Conservation (phyloP, 2,797 vertebrate genomes). For the Geotrypetes seraphini region DNA sequence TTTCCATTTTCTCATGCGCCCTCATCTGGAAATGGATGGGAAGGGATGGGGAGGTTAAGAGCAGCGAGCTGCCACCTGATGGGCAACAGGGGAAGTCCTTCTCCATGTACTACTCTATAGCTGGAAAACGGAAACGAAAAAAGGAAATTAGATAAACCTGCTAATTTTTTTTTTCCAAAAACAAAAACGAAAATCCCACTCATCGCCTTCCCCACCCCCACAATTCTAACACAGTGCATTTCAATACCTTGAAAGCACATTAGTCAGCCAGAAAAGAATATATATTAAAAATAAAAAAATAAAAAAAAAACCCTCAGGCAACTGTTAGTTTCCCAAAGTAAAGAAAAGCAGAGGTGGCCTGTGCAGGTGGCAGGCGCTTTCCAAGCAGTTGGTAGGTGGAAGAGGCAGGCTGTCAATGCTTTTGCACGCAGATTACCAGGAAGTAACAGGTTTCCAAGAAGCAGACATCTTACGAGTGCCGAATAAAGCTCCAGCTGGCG, state of each 20-base stretch:
- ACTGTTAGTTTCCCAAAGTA: slow-evolving; percentile 47
- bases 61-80: no score
- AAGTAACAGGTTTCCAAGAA: slow-evolving; percentile 39
- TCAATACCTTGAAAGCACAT: slow-evolving; percentile 25
- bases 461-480: slow-evolving; percentile 57
- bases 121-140: slow-evolving; percentile 76
- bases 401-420: no score
- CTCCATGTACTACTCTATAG: slow-evolving; percentile 72
- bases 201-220: no score
- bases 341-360: slow-evolving; percentile 16
- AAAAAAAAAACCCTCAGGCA: slow-evolving; percentile 13
- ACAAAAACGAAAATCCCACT: no score
- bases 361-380: not conserved
- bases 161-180: slow-evolving; percentile 17
- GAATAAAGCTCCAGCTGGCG: slow-evolving; percentile 35
- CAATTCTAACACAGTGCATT: slow-evolving; percentile 10
- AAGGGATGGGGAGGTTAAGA: no score
- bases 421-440: not conserved
- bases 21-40: no score
- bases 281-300: no score
- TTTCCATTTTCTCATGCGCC: no score
- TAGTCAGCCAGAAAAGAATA: slow-evolving; percentile 48
- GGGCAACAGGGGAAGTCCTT: slow-evolving; percentile 52
- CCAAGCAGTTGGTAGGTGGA: slow-evolving; percentile 1
- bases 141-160: slow-evolving; percentile 51